These are phyloP conservation scores for Diachrysia chrysitis DNA, from an alignment of 2,888 invertebrate species.

Conservation along the genomic window DNA sequence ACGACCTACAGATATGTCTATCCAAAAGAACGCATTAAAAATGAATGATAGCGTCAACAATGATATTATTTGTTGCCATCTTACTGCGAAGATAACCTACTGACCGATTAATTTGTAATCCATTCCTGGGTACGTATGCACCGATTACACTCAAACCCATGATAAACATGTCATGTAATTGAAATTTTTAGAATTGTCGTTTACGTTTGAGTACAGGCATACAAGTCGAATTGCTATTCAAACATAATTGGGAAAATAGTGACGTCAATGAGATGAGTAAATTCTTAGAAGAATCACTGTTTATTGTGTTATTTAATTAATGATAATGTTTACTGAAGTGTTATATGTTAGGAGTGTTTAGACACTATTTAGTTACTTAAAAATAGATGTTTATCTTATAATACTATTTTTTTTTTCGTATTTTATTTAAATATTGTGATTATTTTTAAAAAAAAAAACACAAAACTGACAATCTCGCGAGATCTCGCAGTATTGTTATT, in stretches of 20 bases:
- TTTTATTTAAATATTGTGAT: too few species aligned
- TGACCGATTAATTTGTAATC: conserved; percentile 23
- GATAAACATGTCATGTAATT: not conserved
- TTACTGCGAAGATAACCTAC: conserved; percentile 35
- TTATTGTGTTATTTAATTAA: too few species aligned
- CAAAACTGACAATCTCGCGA: too few species aligned
- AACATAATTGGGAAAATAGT: not conserved
- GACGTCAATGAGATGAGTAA: not conserved
- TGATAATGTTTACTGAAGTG: too few species aligned
- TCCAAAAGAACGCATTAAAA: not conserved
- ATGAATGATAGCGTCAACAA: not conserved
- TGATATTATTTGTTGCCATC: conserved; percentile 32
- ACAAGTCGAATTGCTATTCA: not conserved
- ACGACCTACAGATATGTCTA: conserved; percentile 3
- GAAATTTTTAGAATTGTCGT: conserved; percentile 1
- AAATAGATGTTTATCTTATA: too few species aligned
- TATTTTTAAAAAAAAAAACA: too few species aligned
- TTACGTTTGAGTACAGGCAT: not conserved
- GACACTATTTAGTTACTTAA: too few species aligned
- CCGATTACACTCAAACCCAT: not conserved
- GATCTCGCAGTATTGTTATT: too few species aligned
- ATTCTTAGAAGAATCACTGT: not conserved
- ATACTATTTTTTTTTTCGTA: too few species aligned
- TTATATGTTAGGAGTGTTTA: too few species aligned
- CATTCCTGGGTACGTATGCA: conserved; percentile 13